Percentiles rank a stretch among this genome's conserved stretches.
phyloP scores from a whole-genome alignment of 2,888 invertebrate genomes.

The Calliscelio sp. region DNA sequence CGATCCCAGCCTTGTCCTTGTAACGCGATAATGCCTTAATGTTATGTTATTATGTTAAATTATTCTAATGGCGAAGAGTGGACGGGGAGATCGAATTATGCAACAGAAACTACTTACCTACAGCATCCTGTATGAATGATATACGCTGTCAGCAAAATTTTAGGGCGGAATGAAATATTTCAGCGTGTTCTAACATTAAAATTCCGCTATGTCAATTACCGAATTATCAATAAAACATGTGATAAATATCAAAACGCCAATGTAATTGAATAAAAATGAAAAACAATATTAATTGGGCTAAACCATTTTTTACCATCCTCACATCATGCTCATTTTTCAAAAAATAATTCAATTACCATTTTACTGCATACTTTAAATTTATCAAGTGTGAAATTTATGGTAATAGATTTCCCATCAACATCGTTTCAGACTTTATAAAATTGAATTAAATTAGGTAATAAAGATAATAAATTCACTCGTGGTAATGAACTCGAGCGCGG shows the following conservation, averaged over 20 bases:
- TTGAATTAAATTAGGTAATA: slow-evolving; percentile 45
- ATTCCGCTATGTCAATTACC: too few relatives aligned
- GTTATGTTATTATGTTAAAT: slow-evolving; percentile 72
- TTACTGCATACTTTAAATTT: neutral
- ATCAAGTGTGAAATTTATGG: slow-evolving; percentile 33
- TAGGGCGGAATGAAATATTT: neutral
- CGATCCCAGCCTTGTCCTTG: slow-evolving; percentile 64
- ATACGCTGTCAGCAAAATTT: slow-evolving; percentile 20
- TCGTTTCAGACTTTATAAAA: slow-evolving; percentile 15
- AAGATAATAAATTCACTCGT: slow-evolving; percentile 46
- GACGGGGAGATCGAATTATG: slow-evolving; percentile 69
- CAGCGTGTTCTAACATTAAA: too few relatives aligned
- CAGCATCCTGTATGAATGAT: slow-evolving; percentile 47
- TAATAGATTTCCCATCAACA: slow-evolving; percentile 37
- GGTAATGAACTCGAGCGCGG: slow-evolving; percentile 18
- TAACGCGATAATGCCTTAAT: slow-evolving; percentile 71
- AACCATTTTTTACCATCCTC: too few relatives aligned
- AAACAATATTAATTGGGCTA: too few relatives aligned
- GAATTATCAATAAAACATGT: neutral
- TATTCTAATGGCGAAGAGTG: slow-evolving; percentile 70
- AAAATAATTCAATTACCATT: slow-evolving; percentile 2
- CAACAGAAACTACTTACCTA: slow-evolving; percentile 58
- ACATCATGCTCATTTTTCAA: too few relatives aligned
- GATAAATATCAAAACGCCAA: too few relatives aligned
- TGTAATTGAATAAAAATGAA: too few relatives aligned